Evolutionary conservation across 2,888 invertebrate genomes (phyloP), one percentile per base, ranked within the genome.

Genomic region (Schizaphis graminum): DNA sequence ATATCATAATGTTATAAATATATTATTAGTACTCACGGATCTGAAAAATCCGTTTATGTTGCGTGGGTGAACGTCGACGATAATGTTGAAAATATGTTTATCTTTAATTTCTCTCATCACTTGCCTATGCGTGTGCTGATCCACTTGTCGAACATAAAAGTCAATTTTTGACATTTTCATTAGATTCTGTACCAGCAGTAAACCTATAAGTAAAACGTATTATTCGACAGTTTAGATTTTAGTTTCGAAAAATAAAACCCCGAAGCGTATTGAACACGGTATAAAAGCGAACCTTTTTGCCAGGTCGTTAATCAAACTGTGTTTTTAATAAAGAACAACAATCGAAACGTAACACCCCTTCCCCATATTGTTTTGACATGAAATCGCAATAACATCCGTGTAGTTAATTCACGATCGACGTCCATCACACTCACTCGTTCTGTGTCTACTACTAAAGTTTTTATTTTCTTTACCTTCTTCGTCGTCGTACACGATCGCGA

Each of bases 401-500:
- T 8, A 77, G 77, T 77, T 35, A 77, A 77, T 77, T 21, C 77
- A 35, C 77, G 21, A 77, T 77, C 35, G 77, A 77, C 77, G 21
- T 35, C 35, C 77, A 35, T 35, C 77, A 35, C 77, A 35, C 35
- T 35, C 77, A 35, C 77, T 77, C 21, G 35, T 8, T 35, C 77
- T 8, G 2, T 21, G n/a, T n/a, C 35, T 21, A 77, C 77, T 77
- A 21, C 1, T 77, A 41, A 3, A 21, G 21, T 35, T 35, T 13
- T 5, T 21, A 21, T 77, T 77, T 77, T 21, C 35, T 97, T 96
- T 95, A 98, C 98, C 98, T 95, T 97, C 97, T 95, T 98, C 98
- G 95, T 99, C 98, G 95, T 99, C 99, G 95, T 99, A 99, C 88
- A 99, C 97, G 94, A 99, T 97, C 0, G 98, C 99, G 95, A 99